Evolutionary conservation across 1,140 invertebrate genomes (phyloP), one percentile per base, ranked within the genome.

Genomic region (Luehdorfia chinensis): DNA sequence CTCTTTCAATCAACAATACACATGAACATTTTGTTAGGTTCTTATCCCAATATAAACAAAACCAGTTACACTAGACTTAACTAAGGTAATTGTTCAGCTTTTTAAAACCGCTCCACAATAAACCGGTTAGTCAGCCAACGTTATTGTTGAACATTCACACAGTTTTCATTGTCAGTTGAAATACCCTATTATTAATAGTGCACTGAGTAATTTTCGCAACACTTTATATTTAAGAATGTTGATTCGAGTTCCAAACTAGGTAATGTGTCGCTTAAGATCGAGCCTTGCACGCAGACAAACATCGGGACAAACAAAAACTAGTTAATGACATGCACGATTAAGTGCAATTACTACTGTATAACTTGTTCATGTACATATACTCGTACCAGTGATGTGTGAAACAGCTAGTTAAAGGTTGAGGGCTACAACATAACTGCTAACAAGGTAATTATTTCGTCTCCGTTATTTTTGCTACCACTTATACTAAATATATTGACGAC

Each of bases 291-390:
- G 4, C 27, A 12, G 4, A 30, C 8, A 30, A 9, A 11, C 8
- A 12, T 12, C 4, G n/a, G 9, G 11, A 25, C 8, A 15, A 1
- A 27, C 23, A 43, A 43, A 43, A 43, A 43, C 39, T 43, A 30
- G 39, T 43, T 43, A 43, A 43, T 30, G 14, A 43, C 25, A 43
- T 43, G 39, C 39, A 43, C 18, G n/a, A 30, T 28, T 16, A 34
- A 18, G 7, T 15, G 25, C 39, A 43, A 18, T 43, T 43, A 30
- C 39, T 16, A 43, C n/a, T n/a, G n/a, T 8, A n/a, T 27, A 33
- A 33, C 31, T 1, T n/a, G n/a, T 4, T 21, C 19, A 21, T n/a
- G n/a, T n/a, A n/a, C n/a, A n/a, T n/a, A n/a, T n/a, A 21, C 19
- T n/a, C n/a, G n/a, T n/a, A 3, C 2, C 25, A n/a, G 25, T 6